phyloP scores from a whole-genome alignment of 2,113 vertebrate species.

The Lagopus muta region DNA sequence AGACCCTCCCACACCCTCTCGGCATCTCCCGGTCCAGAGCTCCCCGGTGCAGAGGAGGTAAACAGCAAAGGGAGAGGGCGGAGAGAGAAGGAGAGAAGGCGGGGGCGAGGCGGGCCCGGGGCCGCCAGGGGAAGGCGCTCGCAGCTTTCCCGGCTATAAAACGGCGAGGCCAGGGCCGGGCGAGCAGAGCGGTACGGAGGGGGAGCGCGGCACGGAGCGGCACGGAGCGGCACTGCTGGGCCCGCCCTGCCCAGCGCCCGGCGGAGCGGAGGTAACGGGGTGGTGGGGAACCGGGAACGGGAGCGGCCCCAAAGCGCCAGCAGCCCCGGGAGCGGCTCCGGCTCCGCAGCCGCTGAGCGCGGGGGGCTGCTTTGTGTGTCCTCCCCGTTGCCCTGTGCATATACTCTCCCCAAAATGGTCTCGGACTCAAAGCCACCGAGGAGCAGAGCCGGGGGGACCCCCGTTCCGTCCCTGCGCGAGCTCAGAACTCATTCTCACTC shows the following conservation, averaged over 20 bases:
- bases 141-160: not conserved
- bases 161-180: not conserved
- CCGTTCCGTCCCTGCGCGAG: not conserved
- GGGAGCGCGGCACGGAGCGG: not conserved
- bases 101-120: not conserved
- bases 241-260: not conserved
- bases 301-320: no score
- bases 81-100: no score
- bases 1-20: no score
- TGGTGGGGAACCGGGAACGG: not conserved
- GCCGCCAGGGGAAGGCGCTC: not conserved
- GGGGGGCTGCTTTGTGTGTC: no score
- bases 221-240: not conserved
- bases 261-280: slow-evolving; percentile 11
- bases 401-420: not conserved
- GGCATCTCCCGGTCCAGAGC: not conserved
- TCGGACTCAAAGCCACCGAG: accelerated
- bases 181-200: not conserved
- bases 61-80: no score
- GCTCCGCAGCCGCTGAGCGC: not conserved
- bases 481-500: not conserved
- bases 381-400: not conserved
- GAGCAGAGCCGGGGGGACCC: not conserved
- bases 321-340: not conserved
- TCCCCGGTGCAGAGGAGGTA: no score